These are phyloP conservation scores for Apus apus DNA, from an alignment of 2,113 vertebrate species.

Conservation along the genomic window DNA sequence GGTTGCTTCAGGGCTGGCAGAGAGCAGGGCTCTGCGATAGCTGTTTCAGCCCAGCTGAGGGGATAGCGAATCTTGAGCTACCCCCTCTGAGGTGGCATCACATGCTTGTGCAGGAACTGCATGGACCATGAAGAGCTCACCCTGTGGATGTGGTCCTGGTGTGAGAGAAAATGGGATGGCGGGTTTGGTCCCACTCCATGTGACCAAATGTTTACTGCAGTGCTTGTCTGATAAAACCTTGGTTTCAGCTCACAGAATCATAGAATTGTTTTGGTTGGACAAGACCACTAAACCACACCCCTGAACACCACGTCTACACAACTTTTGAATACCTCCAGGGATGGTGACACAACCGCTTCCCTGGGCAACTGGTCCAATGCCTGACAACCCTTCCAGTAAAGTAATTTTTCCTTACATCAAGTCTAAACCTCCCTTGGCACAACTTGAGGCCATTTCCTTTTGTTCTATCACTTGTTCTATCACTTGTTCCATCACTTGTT, in stretches of 20 bases:
- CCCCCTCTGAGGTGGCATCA: rapidly evolving
- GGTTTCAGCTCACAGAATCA: not conserved
- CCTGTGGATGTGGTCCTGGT: rapidly evolving
- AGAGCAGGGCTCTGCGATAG: not conserved
- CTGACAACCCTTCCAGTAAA: no score
- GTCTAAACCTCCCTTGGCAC: no score
- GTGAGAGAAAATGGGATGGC: rapidly evolving
- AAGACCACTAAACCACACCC: no score
- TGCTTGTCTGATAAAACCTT: not conserved
- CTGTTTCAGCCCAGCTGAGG: not conserved
- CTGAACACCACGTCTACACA: no score
- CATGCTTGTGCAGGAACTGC: not conserved
- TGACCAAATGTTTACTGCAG: not conserved
- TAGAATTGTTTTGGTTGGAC: no score
- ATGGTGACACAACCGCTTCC: no score
- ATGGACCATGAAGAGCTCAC: not conserved
- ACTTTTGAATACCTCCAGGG: no score
- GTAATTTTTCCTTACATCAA: no score
- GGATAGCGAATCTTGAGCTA: not conserved
- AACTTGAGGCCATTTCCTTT: no score
- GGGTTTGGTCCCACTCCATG: not conserved
- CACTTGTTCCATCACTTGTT: no score
- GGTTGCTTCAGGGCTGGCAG: not conserved
- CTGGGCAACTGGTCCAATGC: no score
- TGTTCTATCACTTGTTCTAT: no score